phyloP scores from a whole-genome alignment of 2,113 vertebrate species.

The Channa argus region DNA sequence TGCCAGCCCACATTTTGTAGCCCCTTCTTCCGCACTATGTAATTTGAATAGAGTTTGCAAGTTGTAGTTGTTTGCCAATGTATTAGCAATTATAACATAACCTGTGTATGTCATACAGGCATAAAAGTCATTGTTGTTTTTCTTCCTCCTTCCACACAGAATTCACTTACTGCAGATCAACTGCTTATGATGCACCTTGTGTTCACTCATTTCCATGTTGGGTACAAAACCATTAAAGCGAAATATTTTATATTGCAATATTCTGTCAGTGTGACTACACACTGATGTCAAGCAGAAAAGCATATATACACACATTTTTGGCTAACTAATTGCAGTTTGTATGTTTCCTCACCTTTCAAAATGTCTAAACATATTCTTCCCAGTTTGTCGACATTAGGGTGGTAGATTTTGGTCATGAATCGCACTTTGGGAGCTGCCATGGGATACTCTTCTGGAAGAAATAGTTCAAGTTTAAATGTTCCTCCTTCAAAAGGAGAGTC shows the following conservation, averaged over 20 bases:
- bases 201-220: neutral
- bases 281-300: neutral
- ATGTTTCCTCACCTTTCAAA: conserved; percentile 92
- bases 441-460: conserved; percentile 99
- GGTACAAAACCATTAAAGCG: neutral
- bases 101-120: no score
- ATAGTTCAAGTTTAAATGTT: conserved; percentile 99
- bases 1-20: no score
- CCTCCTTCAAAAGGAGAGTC: conserved; percentile 99
- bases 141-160: no score
- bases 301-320: neutral
- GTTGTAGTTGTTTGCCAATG: no score
- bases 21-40: no score
- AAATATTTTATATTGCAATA: no score
- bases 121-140: no score
- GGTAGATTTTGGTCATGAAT: conserved; percentile 99
- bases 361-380: conserved; percentile 99
- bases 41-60: no score
- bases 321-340: accelerated
- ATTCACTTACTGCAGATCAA: no score
- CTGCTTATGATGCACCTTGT: no score
- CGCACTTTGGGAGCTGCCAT: conserved; percentile 99
- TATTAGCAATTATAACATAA: no score
- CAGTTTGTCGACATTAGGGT: conserved; percentile 99
- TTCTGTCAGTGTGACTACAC: neutral